Conservation (phyloP, 2,113 vertebrate genomes). For the Lycaon pictus region DNA sequence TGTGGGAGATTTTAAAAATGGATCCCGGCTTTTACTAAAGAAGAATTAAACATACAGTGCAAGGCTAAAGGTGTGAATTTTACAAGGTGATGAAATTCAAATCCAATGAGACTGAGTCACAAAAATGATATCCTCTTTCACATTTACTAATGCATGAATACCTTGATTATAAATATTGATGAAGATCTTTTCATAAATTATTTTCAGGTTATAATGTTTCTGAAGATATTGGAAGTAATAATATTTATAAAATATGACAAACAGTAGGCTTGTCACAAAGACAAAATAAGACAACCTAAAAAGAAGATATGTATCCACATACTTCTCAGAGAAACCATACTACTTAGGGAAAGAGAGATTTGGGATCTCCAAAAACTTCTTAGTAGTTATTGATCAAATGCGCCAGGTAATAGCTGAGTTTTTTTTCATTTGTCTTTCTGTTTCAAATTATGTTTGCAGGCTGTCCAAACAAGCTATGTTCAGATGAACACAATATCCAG, state of each 20-base stretch:
- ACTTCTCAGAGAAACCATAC: neutral
- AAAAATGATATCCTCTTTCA: neutral
- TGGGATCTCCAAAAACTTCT: neutral
- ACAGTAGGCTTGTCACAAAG: neutral
- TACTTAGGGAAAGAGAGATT: neutral
- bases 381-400: neutral
- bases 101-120: neutral
- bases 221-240: neutral
- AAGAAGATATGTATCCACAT: neutral
- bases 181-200: neutral
- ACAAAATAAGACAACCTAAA: neutral
- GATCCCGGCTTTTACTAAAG: conserved; percentile 30
- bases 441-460: neutral
- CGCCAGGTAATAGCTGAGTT: neutral
- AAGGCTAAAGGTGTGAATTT: neutral
- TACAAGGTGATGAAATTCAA: conserved; percentile 40
- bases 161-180: conserved; percentile 40
- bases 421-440: neutral
- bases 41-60: neutral
- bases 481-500: neutral
- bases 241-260: neutral
- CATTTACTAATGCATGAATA: neutral
- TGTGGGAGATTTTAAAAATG: neutral
- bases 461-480: neutral
- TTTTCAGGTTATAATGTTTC: neutral